Percentiles rank a stretch among this genome's conserved stretches.
phyloP scores from a whole-genome alignment of 2,888 invertebrate genomes.

The Autographa gamma region DNA sequence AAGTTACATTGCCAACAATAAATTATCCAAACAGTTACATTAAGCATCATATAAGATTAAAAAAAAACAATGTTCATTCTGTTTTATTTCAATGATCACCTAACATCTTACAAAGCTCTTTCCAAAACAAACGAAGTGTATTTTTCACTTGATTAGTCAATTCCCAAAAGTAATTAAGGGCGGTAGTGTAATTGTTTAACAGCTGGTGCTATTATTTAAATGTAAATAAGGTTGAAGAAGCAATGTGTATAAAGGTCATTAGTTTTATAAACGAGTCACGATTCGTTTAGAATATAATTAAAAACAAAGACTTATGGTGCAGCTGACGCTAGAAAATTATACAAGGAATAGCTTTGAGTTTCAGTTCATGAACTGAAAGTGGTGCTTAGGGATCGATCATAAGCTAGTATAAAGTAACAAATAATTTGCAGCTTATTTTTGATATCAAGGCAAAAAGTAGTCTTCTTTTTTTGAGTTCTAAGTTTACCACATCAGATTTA shows the following conservation, averaged over 20 bases:
- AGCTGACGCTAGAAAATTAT: neutral
- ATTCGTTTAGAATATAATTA: neutral
- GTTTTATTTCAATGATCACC: conserved; percentile 9
- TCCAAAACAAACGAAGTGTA: conserved; percentile 17
- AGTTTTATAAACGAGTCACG: neutral
- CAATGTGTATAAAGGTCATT: conserved; percentile 12
- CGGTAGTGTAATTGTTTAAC: neutral
- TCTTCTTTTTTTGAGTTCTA: no score
- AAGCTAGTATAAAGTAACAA: no score
- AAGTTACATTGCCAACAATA: neutral
- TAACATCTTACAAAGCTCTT: conserved; percentile 3
- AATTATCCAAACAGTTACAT: neutral
- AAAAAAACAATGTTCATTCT: neutral
- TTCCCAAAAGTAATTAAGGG: conserved; percentile 19
- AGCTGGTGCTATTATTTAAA: neutral
- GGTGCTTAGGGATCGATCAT: no score
- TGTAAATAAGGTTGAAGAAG: conserved; percentile 5
- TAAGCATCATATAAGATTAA: neutral
- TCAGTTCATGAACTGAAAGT: no score
- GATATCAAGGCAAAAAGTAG: no score
- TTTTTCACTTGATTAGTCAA: conserved; percentile 30
- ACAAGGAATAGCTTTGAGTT: no score
- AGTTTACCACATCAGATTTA: no score
- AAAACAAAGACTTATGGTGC: neutral
- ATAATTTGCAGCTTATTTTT: no score